phyloP scores from a whole-genome alignment of 1,140 invertebrate genomes.

The Triops cancriformis region DNA sequence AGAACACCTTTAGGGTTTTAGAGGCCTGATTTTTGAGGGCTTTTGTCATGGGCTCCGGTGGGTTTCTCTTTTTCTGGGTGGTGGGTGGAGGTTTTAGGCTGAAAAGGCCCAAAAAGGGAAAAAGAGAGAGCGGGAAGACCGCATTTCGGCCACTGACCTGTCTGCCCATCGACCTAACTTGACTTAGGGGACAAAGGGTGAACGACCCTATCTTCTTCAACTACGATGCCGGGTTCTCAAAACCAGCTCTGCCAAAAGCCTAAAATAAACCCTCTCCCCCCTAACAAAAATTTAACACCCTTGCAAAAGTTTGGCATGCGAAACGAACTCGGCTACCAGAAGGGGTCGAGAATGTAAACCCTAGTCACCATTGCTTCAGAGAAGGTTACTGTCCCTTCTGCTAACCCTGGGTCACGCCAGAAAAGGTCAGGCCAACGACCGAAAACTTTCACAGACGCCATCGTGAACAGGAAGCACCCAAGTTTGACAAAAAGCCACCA shows the following conservation, averaged over 20 bases:
- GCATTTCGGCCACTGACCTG: neutral
- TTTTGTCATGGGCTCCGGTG: neutral
- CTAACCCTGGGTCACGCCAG: neutral
- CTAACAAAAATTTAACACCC: neutral
- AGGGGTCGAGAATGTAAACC: neutral
- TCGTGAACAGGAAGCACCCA: neutral
- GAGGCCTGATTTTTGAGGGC: neutral
- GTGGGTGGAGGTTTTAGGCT: neutral
- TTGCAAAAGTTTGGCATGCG: conserved; percentile 11
- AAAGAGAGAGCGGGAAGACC: neutral
- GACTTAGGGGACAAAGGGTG: neutral
- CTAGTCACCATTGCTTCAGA: neutral
- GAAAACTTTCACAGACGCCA: neutral
- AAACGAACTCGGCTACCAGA: neutral
- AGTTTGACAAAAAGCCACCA: neutral
- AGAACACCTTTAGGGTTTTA: neutral
- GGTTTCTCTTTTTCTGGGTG: neutral
- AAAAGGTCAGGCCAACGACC: conserved; percentile 5
- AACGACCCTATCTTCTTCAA: neutral
- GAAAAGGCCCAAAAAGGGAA: neutral
- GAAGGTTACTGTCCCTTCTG: conserved; percentile 5
- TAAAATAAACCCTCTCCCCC: neutral
- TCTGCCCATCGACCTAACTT: neutral
- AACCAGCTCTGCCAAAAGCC: neutral
- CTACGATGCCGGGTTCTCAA: neutral